Conservation (phyloP, 1,140 invertebrate species). For the Teleogryllus occipitalis region DNA sequence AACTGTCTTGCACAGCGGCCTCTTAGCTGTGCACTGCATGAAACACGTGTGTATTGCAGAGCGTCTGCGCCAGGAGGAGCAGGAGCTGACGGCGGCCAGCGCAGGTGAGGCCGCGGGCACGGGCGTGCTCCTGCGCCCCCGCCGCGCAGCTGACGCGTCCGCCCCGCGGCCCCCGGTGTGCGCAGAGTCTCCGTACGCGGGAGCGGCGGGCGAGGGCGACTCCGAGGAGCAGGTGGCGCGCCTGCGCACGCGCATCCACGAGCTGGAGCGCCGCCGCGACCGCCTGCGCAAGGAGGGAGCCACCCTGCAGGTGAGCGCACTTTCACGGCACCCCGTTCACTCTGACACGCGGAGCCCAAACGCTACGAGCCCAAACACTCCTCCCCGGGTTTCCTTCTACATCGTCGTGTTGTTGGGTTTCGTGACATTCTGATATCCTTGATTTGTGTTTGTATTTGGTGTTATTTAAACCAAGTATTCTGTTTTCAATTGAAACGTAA, state of each 20-base stretch:
- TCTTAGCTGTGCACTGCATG: no score
- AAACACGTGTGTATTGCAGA: background rate
- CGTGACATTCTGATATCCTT: no score
- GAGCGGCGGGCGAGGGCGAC: constrained; percentile 16
- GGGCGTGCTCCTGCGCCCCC: constrained; percentile 31
- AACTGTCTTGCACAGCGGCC: no score
- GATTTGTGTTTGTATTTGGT: no score
- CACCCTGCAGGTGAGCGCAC: constrained; percentile 33
- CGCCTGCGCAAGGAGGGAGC: constrained; percentile 35
- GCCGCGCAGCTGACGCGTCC: constrained; percentile 33
- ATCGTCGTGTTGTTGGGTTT: no score
- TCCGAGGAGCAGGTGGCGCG: constrained; percentile 27
- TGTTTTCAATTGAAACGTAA: no score
- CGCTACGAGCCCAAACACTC: background rate
- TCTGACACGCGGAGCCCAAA: background rate
- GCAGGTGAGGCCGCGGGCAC: constrained; percentile 7
- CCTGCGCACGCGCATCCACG: constrained; percentile 33
- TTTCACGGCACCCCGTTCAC: background rate
- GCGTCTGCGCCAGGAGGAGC: constrained; percentile 18
- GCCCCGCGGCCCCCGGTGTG: constrained; percentile 34
- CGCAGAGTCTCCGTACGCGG: constrained; percentile 37
- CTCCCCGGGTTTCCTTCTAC: no score
- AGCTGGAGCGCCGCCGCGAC: constrained; percentile 36
- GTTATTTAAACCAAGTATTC: no score
- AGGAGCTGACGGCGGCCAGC: background rate